Conservation (phyloP, 1,140 invertebrate genomes). For the Lordiphosa collinella region DNA sequence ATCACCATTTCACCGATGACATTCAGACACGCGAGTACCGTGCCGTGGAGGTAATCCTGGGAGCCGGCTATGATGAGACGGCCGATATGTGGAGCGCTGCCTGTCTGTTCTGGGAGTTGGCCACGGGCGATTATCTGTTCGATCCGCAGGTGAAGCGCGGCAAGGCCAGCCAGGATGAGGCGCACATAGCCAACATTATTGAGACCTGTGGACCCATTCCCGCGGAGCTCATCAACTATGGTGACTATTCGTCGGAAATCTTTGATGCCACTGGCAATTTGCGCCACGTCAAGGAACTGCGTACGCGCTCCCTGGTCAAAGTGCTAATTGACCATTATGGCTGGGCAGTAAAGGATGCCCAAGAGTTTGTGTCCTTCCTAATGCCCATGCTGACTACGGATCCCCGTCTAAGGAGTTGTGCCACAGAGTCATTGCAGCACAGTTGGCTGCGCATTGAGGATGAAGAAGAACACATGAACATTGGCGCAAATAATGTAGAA, state of each 20-base stretch:
- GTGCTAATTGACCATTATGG: no score
- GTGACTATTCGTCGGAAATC: constrained; percentile 93
- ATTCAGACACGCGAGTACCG: constrained; percentile 99
- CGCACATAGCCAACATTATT: constrained; percentile 98
- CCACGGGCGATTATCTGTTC: constrained; percentile 99
- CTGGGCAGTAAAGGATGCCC: no score
- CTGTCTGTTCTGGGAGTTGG: constrained; percentile 99
- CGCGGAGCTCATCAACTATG: constrained; percentile 89
- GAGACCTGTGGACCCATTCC: constrained; percentile 98
- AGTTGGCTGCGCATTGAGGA: constrained; percentile 73
- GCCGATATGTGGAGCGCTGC: constrained; percentile 99
- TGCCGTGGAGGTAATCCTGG: constrained; percentile 96
- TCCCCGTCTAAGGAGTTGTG: constrained; percentile 91
- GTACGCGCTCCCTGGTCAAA: no score
- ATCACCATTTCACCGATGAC: constrained; percentile 96
- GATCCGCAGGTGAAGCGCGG: constrained; percentile 94
- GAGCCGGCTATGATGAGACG: constrained; percentile 94
- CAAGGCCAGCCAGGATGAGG: constrained; percentile 92
- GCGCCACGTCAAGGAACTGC: constrained; percentile 92
- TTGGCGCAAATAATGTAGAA: no score
- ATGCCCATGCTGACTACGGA: constrained; percentile 96
- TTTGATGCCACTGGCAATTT: constrained; percentile 95
- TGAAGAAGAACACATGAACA: not conserved
- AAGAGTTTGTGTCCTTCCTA: constrained; percentile 94
- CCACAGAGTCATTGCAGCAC: constrained; percentile 93